Evolutionary conservation across 2,113 vertebrate species (phyloP), one percentile per base, ranked within the genome.

Genomic region (Nerophis lumbriciformis): DNA sequence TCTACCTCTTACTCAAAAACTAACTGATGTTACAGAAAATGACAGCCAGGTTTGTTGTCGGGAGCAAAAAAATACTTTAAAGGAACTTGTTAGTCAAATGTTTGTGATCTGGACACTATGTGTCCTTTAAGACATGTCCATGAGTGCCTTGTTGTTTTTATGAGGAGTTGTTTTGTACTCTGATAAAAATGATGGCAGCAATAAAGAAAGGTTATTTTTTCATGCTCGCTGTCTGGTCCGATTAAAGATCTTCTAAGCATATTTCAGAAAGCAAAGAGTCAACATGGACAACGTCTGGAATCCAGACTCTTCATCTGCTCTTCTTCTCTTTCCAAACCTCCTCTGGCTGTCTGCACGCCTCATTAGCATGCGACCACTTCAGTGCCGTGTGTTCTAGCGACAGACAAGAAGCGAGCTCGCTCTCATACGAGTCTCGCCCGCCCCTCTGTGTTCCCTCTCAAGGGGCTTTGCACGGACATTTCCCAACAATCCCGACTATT

Each of bases 401-500:
- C 28, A 28, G 28, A 28, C 28, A 28, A 28, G 72, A 81, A 78
- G 83, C 77, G 42, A 11, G 42, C 81, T 63, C 68, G 76, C 78
- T 70, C 77, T 76, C 76, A 57, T 77, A 66, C 66, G 59, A 65
- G 60, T 62, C 76, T 65, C 53, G 58, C 73, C 53, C 68, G 73
- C 72, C 72, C 75, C 74, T 72, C 64, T 11, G 51, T 12, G 10
- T 58, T 64, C 50, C 68, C 80, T 80, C 75, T 73, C 58, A n/a
- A 14, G 59, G 67, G 73, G 81, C 76, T 85, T 83, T 80, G 65
- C 3, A 13, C 61, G 72, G 77, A 81, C 81, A 80, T 84, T 86
- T 69, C 62, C 63, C 61, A 78, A 82, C 77, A 83, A 82, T 85
- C 80, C 66, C 28, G 78, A 75, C 76, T 72, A 79, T 85, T 84